Evolutionary conservation across 2,797 vertebrate genomes (phyloP).

Genomic region (Anomalospiza imberbis): DNA sequence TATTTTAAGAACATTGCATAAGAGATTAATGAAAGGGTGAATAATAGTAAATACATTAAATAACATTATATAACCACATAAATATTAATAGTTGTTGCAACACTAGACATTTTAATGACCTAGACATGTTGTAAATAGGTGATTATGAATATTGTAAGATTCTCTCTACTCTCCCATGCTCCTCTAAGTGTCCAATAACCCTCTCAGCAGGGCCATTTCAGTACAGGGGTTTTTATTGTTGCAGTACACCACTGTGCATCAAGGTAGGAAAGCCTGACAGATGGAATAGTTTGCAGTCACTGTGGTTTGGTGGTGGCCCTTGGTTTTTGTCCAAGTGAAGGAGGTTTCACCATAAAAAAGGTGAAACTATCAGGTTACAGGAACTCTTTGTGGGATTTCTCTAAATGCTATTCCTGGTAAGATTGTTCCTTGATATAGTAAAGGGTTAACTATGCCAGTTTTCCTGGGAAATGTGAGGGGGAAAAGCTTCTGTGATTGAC

Average conservation of each 20-base stretch:
- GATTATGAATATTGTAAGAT: background rate
- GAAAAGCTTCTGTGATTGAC: background rate
- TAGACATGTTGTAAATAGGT: background rate
- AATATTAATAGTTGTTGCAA: constrained; percentile 21
- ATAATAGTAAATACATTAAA: constrained; percentile 16
- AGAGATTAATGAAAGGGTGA: constrained; percentile 7
- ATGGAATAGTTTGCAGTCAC: background rate
- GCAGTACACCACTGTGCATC: background rate
- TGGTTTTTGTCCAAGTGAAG: background rate
- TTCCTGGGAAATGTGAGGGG: background rate
- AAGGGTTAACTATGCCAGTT: background rate
- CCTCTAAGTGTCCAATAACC: background rate
- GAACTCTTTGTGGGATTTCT: background rate
- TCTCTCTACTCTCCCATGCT: background rate
- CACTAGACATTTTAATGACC: constrained; percentile 10
- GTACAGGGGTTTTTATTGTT: background rate
- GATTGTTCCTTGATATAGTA: background rate
- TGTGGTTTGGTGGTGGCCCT: background rate
- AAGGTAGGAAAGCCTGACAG: background rate
- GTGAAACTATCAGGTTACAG: background rate
- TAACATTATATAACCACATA: constrained; percentile 9
- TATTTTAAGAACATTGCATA: background rate
- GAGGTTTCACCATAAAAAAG: background rate
- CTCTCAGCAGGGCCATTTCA: background rate
- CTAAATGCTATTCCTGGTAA: background rate